These are phyloP conservation scores for Entomobrya multifasciata DNA, from an alignment of 2,888 invertebrate genomes.

Conservation along the genomic window DNA sequence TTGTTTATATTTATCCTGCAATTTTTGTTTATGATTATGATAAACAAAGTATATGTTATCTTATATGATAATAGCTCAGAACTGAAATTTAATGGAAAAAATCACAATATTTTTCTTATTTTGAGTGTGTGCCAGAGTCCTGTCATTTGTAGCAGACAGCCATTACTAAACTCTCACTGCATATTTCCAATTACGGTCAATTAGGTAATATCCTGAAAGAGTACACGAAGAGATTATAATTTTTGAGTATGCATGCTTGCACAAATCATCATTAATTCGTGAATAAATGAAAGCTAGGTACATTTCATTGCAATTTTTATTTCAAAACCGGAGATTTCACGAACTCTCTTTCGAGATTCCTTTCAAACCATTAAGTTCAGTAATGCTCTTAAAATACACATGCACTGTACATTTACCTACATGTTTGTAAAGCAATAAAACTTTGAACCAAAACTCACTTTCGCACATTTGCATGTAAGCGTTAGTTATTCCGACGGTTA, in stretches of 20 bases:
- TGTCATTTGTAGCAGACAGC: conserved; percentile 37
- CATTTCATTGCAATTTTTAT: conserved; percentile 8
- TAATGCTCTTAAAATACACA: too few species aligned
- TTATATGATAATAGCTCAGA: neutral
- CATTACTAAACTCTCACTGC: conserved; percentile 29
- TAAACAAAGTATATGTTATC: too few species aligned
- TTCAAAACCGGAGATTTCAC: too few species aligned
- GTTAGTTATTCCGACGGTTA: neutral
- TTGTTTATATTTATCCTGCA: too few species aligned
- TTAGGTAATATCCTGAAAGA: conserved; percentile 42
- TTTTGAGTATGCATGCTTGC: neutral
- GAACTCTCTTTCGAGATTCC: too few species aligned
- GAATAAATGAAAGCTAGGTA: conserved; percentile 2
- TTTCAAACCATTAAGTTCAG: too few species aligned
- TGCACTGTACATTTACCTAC: too few species aligned
- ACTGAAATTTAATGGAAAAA: neutral
- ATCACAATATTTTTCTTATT: neutral
- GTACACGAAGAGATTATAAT: conserved; percentile 5
- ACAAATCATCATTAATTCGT: conserved; percentile 29
- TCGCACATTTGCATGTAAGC: neutral
- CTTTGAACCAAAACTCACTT: neutral
- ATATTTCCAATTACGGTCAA: conserved; percentile 59
- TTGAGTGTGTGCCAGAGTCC: neutral
- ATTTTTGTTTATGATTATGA: too few species aligned
- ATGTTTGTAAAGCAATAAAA: conserved; percentile 7